phyloP scores from a whole-genome alignment of 2,888 invertebrate species.

The Temnothorax rugatulus region DNA sequence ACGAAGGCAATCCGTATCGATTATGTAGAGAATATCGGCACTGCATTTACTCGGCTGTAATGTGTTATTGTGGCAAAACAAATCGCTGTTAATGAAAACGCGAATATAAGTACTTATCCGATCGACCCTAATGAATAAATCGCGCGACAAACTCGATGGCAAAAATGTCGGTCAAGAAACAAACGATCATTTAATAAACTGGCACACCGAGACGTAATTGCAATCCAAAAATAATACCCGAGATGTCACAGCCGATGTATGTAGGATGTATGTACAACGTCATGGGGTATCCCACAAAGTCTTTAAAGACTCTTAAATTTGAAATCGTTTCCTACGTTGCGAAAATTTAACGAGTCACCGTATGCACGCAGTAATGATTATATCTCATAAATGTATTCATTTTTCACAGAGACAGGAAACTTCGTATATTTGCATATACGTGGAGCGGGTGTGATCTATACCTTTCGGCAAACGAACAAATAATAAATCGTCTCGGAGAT shows the following conservation, averaged over 20 bases:
- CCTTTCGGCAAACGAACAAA: neutral
- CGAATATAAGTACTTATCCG: constrained; percentile 2
- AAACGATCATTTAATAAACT: constrained; percentile 21
- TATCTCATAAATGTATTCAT: neutral
- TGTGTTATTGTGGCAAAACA: neutral
- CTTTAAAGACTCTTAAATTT: constrained; percentile 11
- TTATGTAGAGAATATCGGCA: constrained; percentile 22
- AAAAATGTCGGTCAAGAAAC: constrained; percentile 26
- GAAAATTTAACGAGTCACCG: neutral
- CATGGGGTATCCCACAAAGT: neutral
- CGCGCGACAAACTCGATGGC: constrained; percentile 2
- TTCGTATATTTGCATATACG: neutral
- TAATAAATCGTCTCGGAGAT: constrained; percentile 33
- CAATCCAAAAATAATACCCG: constrained; percentile 32
- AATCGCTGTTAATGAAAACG: constrained; percentile 20
- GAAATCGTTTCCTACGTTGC: neutral
- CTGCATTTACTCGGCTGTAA: neutral
- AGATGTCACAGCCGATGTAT: neutral
- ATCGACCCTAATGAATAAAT: constrained; percentile 45
- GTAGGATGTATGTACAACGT: neutral
- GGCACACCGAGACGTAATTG: neutral
- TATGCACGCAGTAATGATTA: neutral
- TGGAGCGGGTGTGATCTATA: neutral
- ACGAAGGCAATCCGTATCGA: neutral
- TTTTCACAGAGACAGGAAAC: neutral